Conservation (phyloP, 1,140 invertebrate species). For the Scaptomyza graminum region DNA sequence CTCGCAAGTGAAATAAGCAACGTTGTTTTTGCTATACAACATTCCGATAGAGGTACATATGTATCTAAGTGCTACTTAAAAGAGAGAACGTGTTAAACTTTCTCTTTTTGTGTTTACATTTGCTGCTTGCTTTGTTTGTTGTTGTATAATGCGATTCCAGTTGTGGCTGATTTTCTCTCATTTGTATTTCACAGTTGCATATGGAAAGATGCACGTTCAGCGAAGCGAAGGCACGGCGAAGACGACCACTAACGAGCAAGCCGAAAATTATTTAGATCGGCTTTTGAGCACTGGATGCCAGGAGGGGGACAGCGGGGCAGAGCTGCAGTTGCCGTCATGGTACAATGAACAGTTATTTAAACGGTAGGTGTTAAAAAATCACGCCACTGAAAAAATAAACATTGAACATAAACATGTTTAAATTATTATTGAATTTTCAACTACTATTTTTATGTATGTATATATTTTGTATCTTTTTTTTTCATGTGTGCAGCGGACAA, state of each 20-base stretch:
- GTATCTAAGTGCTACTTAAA: slow-evolving; percentile 4
- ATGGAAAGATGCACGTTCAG: slow-evolving; percentile 47
- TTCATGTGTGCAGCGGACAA: slow-evolving; percentile 86
- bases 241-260: slow-evolving; percentile 2
- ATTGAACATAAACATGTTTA: too few relatives aligned
- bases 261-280: slow-evolving; percentile 63
- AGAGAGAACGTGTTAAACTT: slow-evolving; percentile 19
- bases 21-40: neutral
- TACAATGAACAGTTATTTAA: slow-evolving; percentile 86
- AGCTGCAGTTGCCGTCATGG: slow-evolving; percentile 85
- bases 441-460: neutral
- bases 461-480: neutral
- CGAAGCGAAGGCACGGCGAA: slow-evolving; percentile 28
- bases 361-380: slow-evolving; percentile 76
- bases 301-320: slow-evolving; percentile 71
- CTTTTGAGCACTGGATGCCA: slow-evolving; percentile 63
- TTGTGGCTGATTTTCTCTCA: slow-evolving; percentile 1
- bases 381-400: neutral
- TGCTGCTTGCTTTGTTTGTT: neutral
- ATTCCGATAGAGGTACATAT: slow-evolving; percentile 1
- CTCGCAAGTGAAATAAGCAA: neutral
- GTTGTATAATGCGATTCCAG: slow-evolving; percentile 22
- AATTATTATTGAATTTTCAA: slow-evolving; percentile 16
- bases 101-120: slow-evolving; percentile 28
- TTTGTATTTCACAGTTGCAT: slow-evolving; percentile 38